phyloP scores from a whole-genome alignment of 2,113 vertebrate species.

The Elephantulus edwardii region DNA sequence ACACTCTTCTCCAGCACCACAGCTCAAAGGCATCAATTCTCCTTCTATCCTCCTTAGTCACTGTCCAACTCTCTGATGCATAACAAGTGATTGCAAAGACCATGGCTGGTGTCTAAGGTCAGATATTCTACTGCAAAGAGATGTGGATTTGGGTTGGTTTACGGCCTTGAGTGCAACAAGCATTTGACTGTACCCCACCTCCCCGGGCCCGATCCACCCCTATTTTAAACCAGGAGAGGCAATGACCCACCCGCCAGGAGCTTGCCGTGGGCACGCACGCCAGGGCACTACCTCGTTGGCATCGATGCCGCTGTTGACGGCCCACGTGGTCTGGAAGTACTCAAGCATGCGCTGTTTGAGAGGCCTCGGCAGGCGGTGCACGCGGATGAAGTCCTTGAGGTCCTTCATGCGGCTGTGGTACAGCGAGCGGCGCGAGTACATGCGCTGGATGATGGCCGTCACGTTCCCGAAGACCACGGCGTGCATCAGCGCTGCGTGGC shows the following conservation, averaged over 20 bases:
- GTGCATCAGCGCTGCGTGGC: constrained; percentile 92
- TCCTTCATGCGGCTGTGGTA: constrained; percentile 98
- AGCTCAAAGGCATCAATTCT: too few species aligned
- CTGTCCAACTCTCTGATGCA: background rate
- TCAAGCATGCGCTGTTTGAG: constrained; percentile 98
- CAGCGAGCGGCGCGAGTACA: constrained; percentile 96
- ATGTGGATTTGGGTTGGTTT: background rate
- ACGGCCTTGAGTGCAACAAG: background rate
- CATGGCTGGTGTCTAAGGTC: background rate
- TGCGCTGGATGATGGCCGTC: constrained; percentile 98
- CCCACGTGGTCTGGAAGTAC: constrained; percentile 98
- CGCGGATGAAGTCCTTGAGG: constrained; percentile 96
- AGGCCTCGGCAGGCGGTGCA: constrained; percentile 94
- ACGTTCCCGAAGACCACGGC: constrained; percentile 98
- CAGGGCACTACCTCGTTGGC: constrained; percentile 90
- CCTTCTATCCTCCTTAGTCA: too few species aligned
- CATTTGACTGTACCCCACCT: too few species aligned
- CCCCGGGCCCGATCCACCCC: background rate
- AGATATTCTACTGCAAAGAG: background rate
- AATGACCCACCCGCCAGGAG: too few species aligned
- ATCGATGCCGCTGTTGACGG: constrained; percentile 97
- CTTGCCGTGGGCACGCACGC: accelerated
- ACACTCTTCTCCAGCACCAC: too few species aligned
- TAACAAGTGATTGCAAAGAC: background rate
- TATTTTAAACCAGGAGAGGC: background rate